Conservation (phyloP, 2,113 vertebrate species). For the Blennius ocellaris region DNA sequence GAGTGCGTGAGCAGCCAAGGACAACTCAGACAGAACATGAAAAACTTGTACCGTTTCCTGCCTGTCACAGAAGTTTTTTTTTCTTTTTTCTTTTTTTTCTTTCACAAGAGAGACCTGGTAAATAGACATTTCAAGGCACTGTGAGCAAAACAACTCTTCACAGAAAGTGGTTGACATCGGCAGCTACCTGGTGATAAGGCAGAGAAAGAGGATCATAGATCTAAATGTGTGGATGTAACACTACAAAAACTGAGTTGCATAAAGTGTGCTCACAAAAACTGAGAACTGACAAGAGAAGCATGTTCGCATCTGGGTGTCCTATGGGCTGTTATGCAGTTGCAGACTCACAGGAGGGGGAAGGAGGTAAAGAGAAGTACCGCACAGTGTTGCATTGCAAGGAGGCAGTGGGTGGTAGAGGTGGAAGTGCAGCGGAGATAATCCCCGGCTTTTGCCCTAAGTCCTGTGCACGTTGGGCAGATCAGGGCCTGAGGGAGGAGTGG, state of each 20-base stretch:
- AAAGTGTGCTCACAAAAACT: slow-evolving; percentile 3
- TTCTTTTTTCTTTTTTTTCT: too few species aligned
- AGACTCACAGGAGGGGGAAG: neutral
- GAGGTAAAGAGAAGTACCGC: slow-evolving; percentile 5
- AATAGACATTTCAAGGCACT: too few species aligned
- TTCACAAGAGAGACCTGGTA: too few species aligned
- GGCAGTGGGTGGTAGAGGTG: slow-evolving; percentile 77
- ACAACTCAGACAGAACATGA: slow-evolving; percentile 65
- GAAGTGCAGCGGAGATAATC: slow-evolving; percentile 82
- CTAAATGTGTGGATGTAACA: neutral
- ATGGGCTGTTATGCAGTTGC: slow-evolving; percentile 29
- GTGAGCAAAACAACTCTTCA: too few species aligned
- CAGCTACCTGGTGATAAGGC: too few species aligned
- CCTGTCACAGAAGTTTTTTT: slow-evolving; percentile 6
- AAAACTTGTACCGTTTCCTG: slow-evolving; percentile 67
- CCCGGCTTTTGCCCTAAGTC: slow-evolving; percentile 88
- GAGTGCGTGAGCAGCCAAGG: slow-evolving; percentile 17
- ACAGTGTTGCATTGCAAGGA: slow-evolving; percentile 20
- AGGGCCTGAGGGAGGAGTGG: slow-evolving; percentile 83
- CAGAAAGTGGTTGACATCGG: too few species aligned
- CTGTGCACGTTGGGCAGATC: slow-evolving; percentile 87
- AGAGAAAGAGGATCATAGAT: too few species aligned
- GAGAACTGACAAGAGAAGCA: slow-evolving; percentile 4
- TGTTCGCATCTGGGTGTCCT: slow-evolving; percentile 9
- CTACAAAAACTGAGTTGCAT: neutral